Conservation (phyloP, 2,797 vertebrate species). For the Hipposideros larvatus region DNA sequence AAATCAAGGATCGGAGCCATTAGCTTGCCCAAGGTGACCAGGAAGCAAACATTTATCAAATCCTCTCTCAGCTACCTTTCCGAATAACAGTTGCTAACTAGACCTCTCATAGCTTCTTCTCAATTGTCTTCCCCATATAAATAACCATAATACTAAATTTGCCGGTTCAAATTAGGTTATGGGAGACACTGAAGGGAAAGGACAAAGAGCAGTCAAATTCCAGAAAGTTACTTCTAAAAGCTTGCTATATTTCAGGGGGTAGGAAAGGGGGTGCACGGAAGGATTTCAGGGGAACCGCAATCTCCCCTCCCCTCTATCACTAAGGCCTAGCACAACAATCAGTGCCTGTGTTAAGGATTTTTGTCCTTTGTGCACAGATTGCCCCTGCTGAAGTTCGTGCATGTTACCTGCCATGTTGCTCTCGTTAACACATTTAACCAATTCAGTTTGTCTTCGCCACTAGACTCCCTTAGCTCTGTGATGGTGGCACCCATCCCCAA, state of each 20-base stretch:
- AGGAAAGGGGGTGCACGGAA: too few species aligned
- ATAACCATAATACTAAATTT: not conserved
- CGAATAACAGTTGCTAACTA: not conserved
- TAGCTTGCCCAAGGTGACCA: not conserved
- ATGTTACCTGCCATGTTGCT: accelerated
- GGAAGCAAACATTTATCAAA: not conserved
- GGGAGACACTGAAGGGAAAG: not conserved
- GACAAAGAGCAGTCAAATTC: not conserved
- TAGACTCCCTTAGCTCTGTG: not conserved
- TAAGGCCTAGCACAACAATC: not conserved
- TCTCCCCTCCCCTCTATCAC: not conserved
- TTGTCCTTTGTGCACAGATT: not conserved
- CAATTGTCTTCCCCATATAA: not conserved
- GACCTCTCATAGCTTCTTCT: not conserved
- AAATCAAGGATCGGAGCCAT: not conserved
- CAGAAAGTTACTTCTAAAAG: not conserved
- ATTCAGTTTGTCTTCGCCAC: not conserved
- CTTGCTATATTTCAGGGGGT: not conserved
- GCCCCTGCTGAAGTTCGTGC: not conserved
- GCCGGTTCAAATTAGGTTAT: not conserved
- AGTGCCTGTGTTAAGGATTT: not conserved
- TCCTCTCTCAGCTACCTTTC: not conserved
- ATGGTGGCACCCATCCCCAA: not conserved
- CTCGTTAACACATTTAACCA: not conserved
- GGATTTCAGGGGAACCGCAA: not conserved